Evolutionary conservation across 1,140 invertebrate species (phyloP).

Genomic region (Calliopsis andreniformis): DNA sequence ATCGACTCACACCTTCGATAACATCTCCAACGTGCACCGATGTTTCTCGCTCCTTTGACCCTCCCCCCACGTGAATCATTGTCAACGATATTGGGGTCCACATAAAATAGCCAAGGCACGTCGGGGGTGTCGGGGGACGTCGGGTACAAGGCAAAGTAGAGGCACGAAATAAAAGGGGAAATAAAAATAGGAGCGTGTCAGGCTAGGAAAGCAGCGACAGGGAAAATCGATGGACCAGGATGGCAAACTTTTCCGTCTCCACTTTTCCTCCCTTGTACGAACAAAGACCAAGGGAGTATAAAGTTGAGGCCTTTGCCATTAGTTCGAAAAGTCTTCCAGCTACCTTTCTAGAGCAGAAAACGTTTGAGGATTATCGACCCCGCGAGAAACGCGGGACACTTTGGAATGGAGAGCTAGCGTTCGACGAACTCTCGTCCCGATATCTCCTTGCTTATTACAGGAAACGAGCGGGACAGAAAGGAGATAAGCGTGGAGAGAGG

Average conservation of each 20-base stretch:
- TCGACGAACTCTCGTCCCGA: background rate
- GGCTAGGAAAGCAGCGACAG: background rate
- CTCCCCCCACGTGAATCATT: slow-evolving; percentile 40
- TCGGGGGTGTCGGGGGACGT: background rate
- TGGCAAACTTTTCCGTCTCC: slow-evolving; percentile 49
- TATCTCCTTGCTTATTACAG: slow-evolving; percentile 17
- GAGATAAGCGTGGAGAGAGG: too few relatives aligned
- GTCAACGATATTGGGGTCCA: slow-evolving; percentile 30
- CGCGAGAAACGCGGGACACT: background rate
- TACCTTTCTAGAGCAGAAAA: slow-evolving; percentile 24
- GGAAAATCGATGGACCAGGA: slow-evolving; percentile 54
- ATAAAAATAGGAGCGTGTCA: slow-evolving; percentile 4
- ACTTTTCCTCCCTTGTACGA: slow-evolving; percentile 43
- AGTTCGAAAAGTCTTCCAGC: slow-evolving; percentile 50
- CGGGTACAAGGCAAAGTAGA: background rate
- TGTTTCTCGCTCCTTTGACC: slow-evolving; percentile 11
- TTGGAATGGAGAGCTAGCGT: slow-evolving; percentile 10
- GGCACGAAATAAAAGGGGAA: background rate
- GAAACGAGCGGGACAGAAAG: background rate
- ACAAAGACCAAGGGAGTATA: slow-evolving; percentile 42
- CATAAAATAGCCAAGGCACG: slow-evolving; percentile 29
- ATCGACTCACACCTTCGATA: too few relatives aligned
- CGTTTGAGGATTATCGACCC: slow-evolving; percentile 37
- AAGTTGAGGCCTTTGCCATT: slow-evolving; percentile 44
- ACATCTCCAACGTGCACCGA: too few relatives aligned